These are phyloP conservation scores for Theonella swinhoei DNA, from an alignment of 37 sponge, comb jelly and placozoan species.

Conservation along the genomic window DNA sequence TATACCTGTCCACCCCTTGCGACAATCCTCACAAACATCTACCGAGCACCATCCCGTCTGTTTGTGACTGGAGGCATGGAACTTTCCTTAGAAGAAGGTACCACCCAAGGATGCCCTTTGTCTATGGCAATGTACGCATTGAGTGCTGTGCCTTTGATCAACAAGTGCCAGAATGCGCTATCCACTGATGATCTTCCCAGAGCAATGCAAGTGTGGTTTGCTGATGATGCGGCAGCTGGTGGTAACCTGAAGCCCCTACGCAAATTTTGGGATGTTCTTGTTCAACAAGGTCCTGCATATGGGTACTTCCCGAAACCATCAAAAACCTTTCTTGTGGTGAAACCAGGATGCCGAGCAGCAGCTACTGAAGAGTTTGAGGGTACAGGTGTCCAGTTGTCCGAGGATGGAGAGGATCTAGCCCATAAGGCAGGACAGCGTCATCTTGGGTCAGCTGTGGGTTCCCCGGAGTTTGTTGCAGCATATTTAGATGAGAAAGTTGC, in stretches of 20 bases:
- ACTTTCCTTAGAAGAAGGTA: background rate
- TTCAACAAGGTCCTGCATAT: background rate
- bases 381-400: too few species aligned
- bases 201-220: background rate
- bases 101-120: too few species aligned
- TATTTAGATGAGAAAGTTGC: too few species aligned
- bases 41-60: background rate
- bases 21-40: background rate
- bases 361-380: too few species aligned
- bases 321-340: too few species aligned
- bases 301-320: background rate
- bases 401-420: background rate
- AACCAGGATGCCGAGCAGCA: too few species aligned
- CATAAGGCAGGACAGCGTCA: background rate
- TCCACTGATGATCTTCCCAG: background rate
- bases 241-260: background rate
- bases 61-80: background rate
- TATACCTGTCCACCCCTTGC: constrained; percentile 2
- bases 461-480: background rate
- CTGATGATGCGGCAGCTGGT: too few species aligned
- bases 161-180: background rate
- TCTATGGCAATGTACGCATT: too few species aligned
- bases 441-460: background rate
- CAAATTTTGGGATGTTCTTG: background rate
- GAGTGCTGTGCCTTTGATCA: too few species aligned